Evolutionary conservation across 2,888 invertebrate species (phyloP).

Genomic region (Tanaodytes sp.): DNA sequence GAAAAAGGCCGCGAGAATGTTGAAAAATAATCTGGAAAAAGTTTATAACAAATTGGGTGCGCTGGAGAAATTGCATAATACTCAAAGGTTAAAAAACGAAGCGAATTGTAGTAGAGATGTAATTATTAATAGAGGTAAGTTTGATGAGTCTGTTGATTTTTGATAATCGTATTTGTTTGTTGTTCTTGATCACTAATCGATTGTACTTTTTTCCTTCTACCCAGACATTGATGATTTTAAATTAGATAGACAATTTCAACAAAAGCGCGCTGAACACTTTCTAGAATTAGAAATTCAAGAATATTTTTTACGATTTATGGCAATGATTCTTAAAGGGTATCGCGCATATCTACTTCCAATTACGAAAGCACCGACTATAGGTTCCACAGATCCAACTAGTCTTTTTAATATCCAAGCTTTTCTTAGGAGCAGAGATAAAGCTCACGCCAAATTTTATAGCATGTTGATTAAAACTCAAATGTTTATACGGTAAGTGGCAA

Average conservation of each 20-base stretch:
- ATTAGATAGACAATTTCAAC: slow-evolving; percentile 69
- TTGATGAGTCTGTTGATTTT: no score
- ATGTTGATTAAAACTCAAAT: slow-evolving; percentile 94
- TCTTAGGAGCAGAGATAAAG: slow-evolving; percentile 89
- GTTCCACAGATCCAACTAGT: slow-evolving; percentile 95
- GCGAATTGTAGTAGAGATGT: slow-evolving; percentile 25
- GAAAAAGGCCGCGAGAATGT: slow-evolving; percentile 87
- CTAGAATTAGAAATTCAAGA: slow-evolving; percentile 97
- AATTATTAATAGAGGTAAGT: slow-evolving; percentile 39
- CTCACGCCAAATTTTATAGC: slow-evolving; percentile 90
- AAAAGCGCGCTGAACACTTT: slow-evolving; percentile 78
- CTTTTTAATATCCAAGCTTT: slow-evolving; percentile 95
- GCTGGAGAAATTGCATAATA: slow-evolving; percentile 63
- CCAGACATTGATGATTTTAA: slow-evolving; percentile 69
- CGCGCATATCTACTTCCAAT: slow-evolving; percentile 91
- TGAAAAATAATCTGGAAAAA: slow-evolving; percentile 85
- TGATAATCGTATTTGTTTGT: background rate
- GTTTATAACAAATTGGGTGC: slow-evolving; percentile 77
- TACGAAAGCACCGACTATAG: slow-evolving; percentile 92
- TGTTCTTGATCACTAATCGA: background rate
- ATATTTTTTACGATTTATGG: slow-evolving; percentile 96
- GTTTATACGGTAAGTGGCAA: slow-evolving; percentile 82
- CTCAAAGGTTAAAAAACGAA: slow-evolving; percentile 55
- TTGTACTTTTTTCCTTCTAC: background rate
- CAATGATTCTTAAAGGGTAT: slow-evolving; percentile 91